Evolutionary conservation across 2,888 invertebrate genomes (phyloP).

Genomic region (Yponomeuta evonymella): DNA sequence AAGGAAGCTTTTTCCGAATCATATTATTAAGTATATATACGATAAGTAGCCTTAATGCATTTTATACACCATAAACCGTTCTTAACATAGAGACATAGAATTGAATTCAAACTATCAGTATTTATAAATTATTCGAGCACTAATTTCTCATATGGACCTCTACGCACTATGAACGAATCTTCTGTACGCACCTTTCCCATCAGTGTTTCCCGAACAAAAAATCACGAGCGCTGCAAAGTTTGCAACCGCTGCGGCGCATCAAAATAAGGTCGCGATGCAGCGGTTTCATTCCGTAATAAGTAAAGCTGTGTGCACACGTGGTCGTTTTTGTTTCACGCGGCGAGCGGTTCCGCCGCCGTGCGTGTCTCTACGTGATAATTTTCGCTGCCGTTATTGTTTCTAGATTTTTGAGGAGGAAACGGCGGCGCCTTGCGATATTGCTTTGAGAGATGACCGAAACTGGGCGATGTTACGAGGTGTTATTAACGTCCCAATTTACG

Average conservation of each 20-base stretch:
- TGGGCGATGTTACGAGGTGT: neutral
- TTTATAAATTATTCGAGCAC: too few species aligned
- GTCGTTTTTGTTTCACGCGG: conserved; percentile 4
- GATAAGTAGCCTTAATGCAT: too few species aligned
- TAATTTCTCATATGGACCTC: too few species aligned
- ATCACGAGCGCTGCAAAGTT: neutral
- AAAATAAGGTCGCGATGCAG: conserved; percentile 2
- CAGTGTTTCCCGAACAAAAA: too few species aligned
- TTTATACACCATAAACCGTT: too few species aligned
- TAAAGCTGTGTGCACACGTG: conserved; percentile 10
- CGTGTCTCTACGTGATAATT: conserved; percentile 9
- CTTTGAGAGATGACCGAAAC: neutral
- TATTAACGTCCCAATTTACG: neutral
- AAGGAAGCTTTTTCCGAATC: too few species aligned
- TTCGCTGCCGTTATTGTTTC: conserved; percentile 5
- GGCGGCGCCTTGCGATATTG: neutral
- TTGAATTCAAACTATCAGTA: too few species aligned
- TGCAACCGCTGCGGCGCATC: neutral
- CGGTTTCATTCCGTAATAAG: conserved; percentile 9
- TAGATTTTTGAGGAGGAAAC: neutral
- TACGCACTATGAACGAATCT: too few species aligned
- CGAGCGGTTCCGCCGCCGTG: conserved; percentile 5
- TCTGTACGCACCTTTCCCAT: too few species aligned
- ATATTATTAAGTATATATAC: too few species aligned
- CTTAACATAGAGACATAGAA: too few species aligned